Percentiles rank a stretch among this genome's conserved stretches.
These are phyloP conservation scores for Brachionus manjavacas DNA, from an alignment of 1,140 invertebrate genomes.

Conservation along the genomic window DNA sequence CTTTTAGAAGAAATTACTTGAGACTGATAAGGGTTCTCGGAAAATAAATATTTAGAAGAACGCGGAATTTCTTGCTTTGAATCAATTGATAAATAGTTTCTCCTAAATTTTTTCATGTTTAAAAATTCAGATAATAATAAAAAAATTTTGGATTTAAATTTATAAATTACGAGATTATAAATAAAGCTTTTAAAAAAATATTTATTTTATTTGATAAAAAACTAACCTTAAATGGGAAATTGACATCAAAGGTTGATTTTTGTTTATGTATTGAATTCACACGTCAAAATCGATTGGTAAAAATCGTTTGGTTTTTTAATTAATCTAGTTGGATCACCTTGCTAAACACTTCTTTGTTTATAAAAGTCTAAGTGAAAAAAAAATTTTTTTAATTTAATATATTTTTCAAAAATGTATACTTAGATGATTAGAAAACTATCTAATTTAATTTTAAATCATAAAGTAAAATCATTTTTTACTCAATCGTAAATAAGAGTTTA, in stretches of 20 bases:
- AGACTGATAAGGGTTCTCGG: neutral
- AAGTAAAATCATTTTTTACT: neutral
- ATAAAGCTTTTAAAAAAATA: neutral
- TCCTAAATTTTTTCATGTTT: neutral
- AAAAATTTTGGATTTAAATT: neutral
- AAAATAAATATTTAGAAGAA: neutral
- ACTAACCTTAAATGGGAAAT: neutral
- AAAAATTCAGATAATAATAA: neutral
- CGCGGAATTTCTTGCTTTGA: no score
- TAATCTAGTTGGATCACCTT: no score
- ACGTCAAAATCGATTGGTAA: neutral
- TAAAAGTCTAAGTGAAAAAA: no score
- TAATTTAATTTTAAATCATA: neutral
- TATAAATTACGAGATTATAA: neutral
- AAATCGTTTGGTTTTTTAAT: no score
- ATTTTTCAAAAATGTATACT: neutral
- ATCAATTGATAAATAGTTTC: neutral
- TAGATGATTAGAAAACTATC: neutral
- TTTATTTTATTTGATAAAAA: neutral
- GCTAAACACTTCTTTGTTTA: no score
- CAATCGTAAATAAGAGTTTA: neutral
- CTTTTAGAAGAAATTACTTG: neutral
- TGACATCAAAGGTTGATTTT: neutral
- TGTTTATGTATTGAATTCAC: neutral
- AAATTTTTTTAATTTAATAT: no score